These are phyloP conservation scores for Prunella strophiata DNA, from an alignment of 2,797 vertebrate species.

Conservation along the genomic window DNA sequence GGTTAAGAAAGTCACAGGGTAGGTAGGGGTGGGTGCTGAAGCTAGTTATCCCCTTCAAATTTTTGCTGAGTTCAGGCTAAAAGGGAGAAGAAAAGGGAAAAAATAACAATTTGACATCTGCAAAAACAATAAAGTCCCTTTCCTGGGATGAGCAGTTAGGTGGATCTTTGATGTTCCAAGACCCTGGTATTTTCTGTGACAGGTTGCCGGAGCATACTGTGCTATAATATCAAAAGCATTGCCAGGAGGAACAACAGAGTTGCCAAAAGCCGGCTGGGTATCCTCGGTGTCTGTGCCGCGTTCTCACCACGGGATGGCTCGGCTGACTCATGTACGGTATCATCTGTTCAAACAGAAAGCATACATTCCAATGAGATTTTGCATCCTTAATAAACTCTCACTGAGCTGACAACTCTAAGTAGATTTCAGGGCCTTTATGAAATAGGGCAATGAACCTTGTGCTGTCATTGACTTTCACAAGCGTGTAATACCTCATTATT, in stretches of 20 bases:
- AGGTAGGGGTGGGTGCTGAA: slow-evolving; percentile 73
- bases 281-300: slow-evolving; percentile 84
- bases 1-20: slow-evolving; percentile 72
- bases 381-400: slow-evolving; percentile 74
- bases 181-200: slow-evolving; percentile 82
- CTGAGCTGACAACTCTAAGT: slow-evolving; percentile 67
- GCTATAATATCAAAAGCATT: slow-evolving; percentile 96
- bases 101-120: slow-evolving; percentile 90
- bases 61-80: slow-evolving; percentile 88
- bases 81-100: slow-evolving; percentile 74
- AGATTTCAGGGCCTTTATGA: slow-evolving; percentile 73
- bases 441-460: slow-evolving; percentile 73
- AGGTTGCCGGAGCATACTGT: slow-evolving; percentile 82
- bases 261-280: slow-evolving; percentile 86
- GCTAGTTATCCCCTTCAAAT: slow-evolving; percentile 82
- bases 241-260: slow-evolving; percentile 88
- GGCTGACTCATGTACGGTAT: slow-evolving; percentile 96
- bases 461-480: slow-evolving; percentile 73
- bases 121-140: slow-evolving; percentile 87
- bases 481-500: slow-evolving; percentile 72
- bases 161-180: slow-evolving; percentile 87
- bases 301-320: slow-evolving; percentile 96
- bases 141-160: slow-evolving; percentile 86
- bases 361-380: slow-evolving; percentile 78
- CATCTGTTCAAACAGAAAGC: slow-evolving; percentile 88